phyloP scores from a whole-genome alignment of 2,888 invertebrate species.

The Hirtodrosophila cameraria region DNA sequence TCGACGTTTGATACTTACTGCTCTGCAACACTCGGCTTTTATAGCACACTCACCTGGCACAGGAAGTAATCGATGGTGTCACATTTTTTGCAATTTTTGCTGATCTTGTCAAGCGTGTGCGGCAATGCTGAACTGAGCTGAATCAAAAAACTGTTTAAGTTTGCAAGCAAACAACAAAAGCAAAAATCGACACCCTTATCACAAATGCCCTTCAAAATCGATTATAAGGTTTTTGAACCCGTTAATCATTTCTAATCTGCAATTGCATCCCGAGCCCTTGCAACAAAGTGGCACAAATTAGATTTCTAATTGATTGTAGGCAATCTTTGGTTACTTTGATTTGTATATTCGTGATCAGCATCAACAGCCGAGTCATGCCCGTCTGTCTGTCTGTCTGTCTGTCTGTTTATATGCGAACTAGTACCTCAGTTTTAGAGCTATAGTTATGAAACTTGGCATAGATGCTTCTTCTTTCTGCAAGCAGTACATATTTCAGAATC shows the following conservation, averaged over 20 bases:
- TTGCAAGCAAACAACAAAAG: constrained; percentile 24
- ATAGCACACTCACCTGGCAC: constrained; percentile 50
- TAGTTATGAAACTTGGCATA: too few species aligned
- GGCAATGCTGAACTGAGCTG: constrained; percentile 19
- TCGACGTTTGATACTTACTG: constrained; percentile 63
- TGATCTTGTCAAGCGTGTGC: constrained; percentile 58
- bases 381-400: too few species aligned
- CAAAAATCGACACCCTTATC: constrained; percentile 29
- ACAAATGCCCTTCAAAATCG: constrained; percentile 38
- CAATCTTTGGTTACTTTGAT: too few species aligned
- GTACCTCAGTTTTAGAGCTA: too few species aligned
- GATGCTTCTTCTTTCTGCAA: too few species aligned
- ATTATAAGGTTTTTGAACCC: constrained; percentile 62
- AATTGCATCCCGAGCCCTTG: not conserved
- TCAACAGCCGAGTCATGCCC: too few species aligned
- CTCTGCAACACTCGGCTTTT: constrained; percentile 32
- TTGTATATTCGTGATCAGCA: too few species aligned
- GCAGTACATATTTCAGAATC: too few species aligned
- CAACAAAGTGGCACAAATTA: constrained; percentile 39
- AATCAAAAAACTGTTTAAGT: constrained; percentile 36
- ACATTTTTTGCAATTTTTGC: constrained; percentile 45
- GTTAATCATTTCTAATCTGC: constrained; percentile 16
- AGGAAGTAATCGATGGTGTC: constrained; percentile 29
- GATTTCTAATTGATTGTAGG: not conserved
- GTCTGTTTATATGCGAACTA: too few species aligned